phyloP scores from a whole-genome alignment of 2,113 vertebrate species.

The Desmodus rotundus region DNA sequence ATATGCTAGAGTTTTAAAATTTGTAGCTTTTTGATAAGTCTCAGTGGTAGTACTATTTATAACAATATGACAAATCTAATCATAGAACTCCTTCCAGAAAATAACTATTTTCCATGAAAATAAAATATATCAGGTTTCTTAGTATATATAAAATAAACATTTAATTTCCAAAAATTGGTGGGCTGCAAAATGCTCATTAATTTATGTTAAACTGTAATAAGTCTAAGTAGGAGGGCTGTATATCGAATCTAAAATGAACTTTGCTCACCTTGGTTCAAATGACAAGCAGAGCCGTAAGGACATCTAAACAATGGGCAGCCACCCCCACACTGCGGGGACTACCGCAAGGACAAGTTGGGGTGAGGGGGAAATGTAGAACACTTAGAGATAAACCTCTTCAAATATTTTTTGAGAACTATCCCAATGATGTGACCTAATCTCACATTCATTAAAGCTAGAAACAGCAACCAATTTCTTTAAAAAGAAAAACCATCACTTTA shows the following conservation, averaged over 20 bases:
- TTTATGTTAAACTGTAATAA: not conserved
- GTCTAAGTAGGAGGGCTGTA: not conserved
- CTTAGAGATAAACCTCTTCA: not conserved
- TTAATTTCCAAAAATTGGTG: not conserved
- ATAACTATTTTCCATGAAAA: not conserved
- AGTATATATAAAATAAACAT: not conserved
- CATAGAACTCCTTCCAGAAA: not conserved
- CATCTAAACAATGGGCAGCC: not conserved
- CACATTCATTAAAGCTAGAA: not conserved
- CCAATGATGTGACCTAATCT: not conserved
- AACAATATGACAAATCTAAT: not conserved
- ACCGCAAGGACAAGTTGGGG: not conserved
- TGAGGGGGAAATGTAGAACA: not conserved
- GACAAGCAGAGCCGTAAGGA: not conserved
- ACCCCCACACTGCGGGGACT: not conserved
- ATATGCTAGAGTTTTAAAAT: not conserved
- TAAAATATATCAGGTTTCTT: not conserved
- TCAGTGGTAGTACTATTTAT: not conserved
- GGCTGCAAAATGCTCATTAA: not conserved
- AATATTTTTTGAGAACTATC: not conserved
- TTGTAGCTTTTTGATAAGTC: not conserved
- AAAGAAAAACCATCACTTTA: not conserved
- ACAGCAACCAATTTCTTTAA: not conserved
- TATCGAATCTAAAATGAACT: not conserved
- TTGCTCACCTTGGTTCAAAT: not conserved